phyloP scores from a whole-genome alignment of 2,797 vertebrate species.

The Manis pentadactyla region DNA sequence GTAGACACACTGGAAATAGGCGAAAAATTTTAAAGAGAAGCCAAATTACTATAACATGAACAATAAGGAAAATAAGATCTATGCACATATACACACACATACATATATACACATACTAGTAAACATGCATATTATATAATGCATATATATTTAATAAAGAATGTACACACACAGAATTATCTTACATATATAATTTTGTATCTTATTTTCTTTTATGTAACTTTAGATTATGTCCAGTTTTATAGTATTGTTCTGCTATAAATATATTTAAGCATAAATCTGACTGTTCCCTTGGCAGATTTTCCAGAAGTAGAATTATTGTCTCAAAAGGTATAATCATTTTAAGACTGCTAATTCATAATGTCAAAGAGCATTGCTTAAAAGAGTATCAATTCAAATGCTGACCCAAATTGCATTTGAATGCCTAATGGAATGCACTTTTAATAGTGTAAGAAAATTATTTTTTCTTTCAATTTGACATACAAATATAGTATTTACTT shows the following conservation, averaged over 20 bases:
- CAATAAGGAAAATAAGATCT: background rate
- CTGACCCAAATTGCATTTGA: background rate
- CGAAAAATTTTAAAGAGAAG: background rate
- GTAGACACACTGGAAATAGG: background rate
- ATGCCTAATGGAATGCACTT: background rate
- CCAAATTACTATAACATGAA: background rate
- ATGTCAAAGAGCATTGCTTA: background rate
- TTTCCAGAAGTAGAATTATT: constrained; percentile 36
- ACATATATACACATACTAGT: background rate
- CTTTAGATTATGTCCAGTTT: background rate
- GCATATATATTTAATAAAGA: background rate
- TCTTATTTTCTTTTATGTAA: background rate
- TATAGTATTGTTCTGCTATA: background rate
- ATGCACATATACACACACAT: background rate
- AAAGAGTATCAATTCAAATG: background rate
- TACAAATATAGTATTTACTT: background rate
- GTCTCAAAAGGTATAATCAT: background rate
- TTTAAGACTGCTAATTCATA: constrained; percentile 4
- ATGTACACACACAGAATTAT: background rate
- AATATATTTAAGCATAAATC: constrained; percentile 8
- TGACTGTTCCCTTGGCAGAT: background rate
- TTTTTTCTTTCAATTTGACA: background rate
- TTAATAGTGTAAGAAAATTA: background rate
- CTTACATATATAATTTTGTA: background rate
- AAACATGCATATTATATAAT: background rate